These are phyloP conservation scores for Channallabes apus DNA, from an alignment of 2,797 vertebrate genomes.

Conservation along the genomic window DNA sequence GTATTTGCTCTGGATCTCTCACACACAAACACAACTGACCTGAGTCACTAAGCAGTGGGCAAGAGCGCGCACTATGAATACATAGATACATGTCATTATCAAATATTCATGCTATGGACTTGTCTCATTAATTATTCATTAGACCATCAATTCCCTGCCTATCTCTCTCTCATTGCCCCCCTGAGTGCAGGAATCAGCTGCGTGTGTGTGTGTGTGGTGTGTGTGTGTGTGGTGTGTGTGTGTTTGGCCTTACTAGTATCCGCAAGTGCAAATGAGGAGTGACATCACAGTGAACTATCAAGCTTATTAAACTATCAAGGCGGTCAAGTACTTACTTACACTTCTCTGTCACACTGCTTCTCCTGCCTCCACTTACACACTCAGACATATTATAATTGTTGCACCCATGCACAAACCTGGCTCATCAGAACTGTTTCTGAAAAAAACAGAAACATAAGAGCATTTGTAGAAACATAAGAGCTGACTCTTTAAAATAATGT, in stretches of 20 bases:
- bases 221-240: constrained; percentile 29
- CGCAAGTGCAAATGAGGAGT: constrained; percentile 60
- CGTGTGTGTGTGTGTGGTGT: constrained; percentile 22
- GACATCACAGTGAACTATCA: constrained; percentile 56
- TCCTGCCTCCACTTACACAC: constrained; percentile 19
- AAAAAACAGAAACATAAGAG: neutral
- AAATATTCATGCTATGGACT: constrained; percentile 71
- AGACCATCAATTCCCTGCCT: constrained; percentile 24
- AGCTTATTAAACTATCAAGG: constrained; percentile 15
- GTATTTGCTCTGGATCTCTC: constrained; percentile 17
- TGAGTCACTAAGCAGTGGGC: constrained; percentile 43
- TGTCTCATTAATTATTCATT: constrained; percentile 66
- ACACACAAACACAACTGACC: constrained; percentile 33
- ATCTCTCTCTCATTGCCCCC: constrained; percentile 26
- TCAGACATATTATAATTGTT: constrained; percentile 18
- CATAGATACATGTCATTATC: constrained; percentile 67
- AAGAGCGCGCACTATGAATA: constrained; percentile 43
- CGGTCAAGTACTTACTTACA: constrained; percentile 32
- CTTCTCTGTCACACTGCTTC: constrained; percentile 9
- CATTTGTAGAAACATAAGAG: neutral
- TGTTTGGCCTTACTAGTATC: constrained; percentile 33
- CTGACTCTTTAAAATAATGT: neutral
- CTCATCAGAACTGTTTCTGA: neutral
- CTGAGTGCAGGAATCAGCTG: constrained; percentile 20
- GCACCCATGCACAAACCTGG: neutral